Percentiles rank a stretch among this genome's conserved stretches.
Conservation (phyloP, 2,888 invertebrate species). For the Dermolepida albohirtum region DNA sequence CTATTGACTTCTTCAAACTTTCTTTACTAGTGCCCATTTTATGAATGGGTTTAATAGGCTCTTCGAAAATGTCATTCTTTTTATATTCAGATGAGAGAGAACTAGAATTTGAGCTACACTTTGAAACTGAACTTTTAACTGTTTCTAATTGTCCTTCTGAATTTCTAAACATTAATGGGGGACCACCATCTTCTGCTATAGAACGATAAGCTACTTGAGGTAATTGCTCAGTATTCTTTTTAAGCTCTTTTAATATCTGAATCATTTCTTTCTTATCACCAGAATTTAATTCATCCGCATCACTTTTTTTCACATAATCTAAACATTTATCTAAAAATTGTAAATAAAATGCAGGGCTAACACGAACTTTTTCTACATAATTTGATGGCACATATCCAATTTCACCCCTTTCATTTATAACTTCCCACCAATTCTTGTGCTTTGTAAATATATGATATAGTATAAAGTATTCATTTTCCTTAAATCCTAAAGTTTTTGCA, state of each 20-base stretch:
- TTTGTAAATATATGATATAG: slow-evolving; percentile 83
- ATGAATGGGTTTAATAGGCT: slow-evolving; percentile 56
- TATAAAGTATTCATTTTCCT: slow-evolving; percentile 83
- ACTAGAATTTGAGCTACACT: slow-evolving; percentile 43
- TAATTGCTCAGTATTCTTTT: slow-evolving; percentile 69
- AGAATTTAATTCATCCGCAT: slow-evolving; percentile 61
- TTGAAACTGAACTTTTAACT: slow-evolving; percentile 36
- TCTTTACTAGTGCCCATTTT: slow-evolving; percentile 53
- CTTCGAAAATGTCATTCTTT: slow-evolving; percentile 52
- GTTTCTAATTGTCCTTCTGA: slow-evolving; percentile 59
- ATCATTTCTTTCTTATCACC: slow-evolving; percentile 21
- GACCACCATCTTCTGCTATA: slow-evolving; percentile 55
- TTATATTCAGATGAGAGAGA: slow-evolving; percentile 36
- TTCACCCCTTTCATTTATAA: slow-evolving; percentile 83
- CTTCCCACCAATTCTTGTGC: slow-evolving; percentile 91
- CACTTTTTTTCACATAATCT: slow-evolving; percentile 60
- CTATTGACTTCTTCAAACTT: slow-evolving; percentile 56
- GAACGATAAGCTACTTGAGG: slow-evolving; percentile 57
- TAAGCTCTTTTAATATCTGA: slow-evolving; percentile 72
- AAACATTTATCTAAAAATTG: slow-evolving; percentile 80
- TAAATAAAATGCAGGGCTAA: slow-evolving; percentile 77
- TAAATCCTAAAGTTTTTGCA: slow-evolving; percentile 85
- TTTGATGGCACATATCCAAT: slow-evolving; percentile 89
- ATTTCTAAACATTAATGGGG: slow-evolving; percentile 59
- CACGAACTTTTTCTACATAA: slow-evolving; percentile 84